Conservation (phyloP, 2,888 invertebrate genomes). For the Cheilosia soror region DNA sequence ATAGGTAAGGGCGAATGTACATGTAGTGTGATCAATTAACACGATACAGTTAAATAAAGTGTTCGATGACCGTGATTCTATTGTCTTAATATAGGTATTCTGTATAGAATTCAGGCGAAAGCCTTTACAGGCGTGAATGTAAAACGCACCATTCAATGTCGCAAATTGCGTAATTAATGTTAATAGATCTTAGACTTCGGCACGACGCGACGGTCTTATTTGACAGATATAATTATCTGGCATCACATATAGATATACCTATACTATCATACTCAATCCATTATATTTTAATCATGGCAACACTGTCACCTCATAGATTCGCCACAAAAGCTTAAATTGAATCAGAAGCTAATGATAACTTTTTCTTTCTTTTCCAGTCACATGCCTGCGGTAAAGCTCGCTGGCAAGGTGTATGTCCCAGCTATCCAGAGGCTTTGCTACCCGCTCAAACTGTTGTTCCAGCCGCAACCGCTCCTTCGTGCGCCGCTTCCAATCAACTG, state of each 20-base stretch:
- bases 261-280: too few species aligned
- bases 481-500: constrained; percentile 82
- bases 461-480: constrained; percentile 78
- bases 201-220: too few species aligned
- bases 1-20: too few species aligned
- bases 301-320: background rate
- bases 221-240: background rate
- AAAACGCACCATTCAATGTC: background rate
- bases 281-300: background rate
- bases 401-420: constrained; percentile 88
- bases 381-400: constrained; percentile 89
- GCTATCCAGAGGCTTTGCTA: constrained; percentile 81
- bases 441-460: constrained; percentile 76
- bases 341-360: constrained; percentile 11
- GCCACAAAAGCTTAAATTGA: background rate
- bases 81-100: background rate
- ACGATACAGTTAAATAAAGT: background rate
- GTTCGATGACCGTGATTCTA: constrained; percentile 1
- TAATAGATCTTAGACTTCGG: too few species aligned
- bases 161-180: background rate
- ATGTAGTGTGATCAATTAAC: constrained; percentile 5
- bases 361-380: constrained; percentile 85
- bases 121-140: background rate
- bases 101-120: background rate
- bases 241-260: too few species aligned